These are phyloP conservation scores for Pachypanchax playfairii DNA, from an alignment of 2,113 vertebrate species.

Conservation along the genomic window DNA sequence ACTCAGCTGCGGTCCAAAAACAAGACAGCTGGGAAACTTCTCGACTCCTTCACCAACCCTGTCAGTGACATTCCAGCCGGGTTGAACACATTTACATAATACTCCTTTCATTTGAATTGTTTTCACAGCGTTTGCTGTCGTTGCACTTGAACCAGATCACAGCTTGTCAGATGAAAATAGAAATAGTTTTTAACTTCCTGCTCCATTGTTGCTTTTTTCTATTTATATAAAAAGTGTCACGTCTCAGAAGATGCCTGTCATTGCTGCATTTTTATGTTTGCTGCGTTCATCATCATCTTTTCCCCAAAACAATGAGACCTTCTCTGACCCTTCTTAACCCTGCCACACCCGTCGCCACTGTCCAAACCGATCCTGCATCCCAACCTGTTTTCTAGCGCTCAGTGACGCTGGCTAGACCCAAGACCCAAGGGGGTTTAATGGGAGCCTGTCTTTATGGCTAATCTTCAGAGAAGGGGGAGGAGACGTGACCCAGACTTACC, in stretches of 20 bases:
- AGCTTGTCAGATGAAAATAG: conserved; percentile 4
- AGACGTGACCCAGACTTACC: conserved; percentile 61
- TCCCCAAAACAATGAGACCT: conserved; percentile 23
- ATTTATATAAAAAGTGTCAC: conserved; percentile 12
- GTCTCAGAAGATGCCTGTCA: conserved; percentile 27
- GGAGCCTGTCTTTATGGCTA: conserved; percentile 50
- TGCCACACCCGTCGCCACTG: conserved; percentile 30
- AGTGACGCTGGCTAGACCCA: conserved; percentile 1
- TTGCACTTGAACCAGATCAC: conserved; percentile 13
- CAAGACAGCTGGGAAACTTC: conserved; percentile 23
- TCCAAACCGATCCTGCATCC: conserved; percentile 8
- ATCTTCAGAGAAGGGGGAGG: conserved; percentile 45
- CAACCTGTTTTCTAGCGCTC: conserved; percentile 13
- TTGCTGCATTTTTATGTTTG: conserved; percentile 23
- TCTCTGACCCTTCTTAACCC: not conserved
- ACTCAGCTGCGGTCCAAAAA: conserved; percentile 55
- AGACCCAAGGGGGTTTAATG: conserved; percentile 42
- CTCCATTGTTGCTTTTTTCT: conserved; percentile 10
- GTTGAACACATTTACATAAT: not conserved
- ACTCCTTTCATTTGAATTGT: not conserved
- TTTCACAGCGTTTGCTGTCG: not conserved
- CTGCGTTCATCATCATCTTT: conserved; percentile 17
- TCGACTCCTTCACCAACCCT: conserved; percentile 23
- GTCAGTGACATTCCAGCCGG: not conserved
- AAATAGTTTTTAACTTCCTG: conserved; percentile 3